These are phyloP conservation scores for Oryzias melastigma DNA, from an alignment of 2,113 vertebrate genomes.

Conservation along the genomic window DNA sequence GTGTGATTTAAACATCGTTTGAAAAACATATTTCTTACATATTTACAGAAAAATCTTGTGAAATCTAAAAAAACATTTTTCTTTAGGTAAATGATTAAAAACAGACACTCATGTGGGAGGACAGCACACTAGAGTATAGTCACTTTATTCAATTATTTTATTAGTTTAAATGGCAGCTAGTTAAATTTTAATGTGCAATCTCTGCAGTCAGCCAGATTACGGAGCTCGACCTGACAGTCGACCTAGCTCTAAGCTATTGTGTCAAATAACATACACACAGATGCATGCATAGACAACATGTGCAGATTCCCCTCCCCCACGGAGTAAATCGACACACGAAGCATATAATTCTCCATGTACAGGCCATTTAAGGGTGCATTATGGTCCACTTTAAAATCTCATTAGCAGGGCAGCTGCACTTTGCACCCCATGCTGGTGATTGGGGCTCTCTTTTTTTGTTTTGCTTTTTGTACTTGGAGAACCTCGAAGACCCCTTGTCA, in stretches of 20 bases:
- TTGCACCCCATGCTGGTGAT: constrained; percentile 72
- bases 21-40: not conserved
- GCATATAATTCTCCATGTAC: constrained; percentile 73
- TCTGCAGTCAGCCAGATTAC: not conserved
- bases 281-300: constrained; percentile 43
- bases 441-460: constrained; percentile 59
- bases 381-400: constrained; percentile 76
- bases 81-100: not conserved
- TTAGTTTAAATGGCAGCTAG: constrained; percentile 3
- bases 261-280: constrained; percentile 54
- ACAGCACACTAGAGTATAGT: not conserved
- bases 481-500: constrained; percentile 26
- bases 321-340: constrained; percentile 67
- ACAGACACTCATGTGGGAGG: not conserved
- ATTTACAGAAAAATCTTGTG: not conserved
- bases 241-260: constrained; percentile 62
- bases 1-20: not conserved
- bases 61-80: not conserved
- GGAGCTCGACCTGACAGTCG: constrained; percentile 36
- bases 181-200: not conserved
- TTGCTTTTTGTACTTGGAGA: constrained; percentile 40
- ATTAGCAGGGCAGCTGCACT: constrained; percentile 78
- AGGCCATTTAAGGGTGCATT: constrained; percentile 69
- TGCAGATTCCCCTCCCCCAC: constrained; percentile 28
- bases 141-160: not conserved